Conservation (phyloP, 2,797 vertebrate species). For the Acrossocheilus wenchowensis region DNA sequence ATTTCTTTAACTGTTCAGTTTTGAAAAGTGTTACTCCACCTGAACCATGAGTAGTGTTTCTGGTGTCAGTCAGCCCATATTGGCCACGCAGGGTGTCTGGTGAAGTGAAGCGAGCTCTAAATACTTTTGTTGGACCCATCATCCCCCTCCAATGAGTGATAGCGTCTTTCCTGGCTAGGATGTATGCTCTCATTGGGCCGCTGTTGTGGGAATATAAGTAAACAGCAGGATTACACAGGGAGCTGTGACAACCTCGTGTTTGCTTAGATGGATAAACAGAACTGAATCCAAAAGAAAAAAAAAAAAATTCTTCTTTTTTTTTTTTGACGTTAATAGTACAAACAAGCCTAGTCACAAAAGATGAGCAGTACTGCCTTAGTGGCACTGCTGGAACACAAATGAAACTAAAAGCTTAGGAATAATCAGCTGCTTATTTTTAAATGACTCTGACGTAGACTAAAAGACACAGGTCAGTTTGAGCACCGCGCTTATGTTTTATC, state of each 20-base stretch:
- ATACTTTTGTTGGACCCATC: constrained; percentile 97
- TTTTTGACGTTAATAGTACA: neutral
- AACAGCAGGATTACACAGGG: neutral
- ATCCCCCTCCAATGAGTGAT: constrained; percentile 87
- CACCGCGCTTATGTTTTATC: constrained; percentile 34
- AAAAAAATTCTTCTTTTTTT: neutral
- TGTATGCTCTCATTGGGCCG: constrained; percentile 92
- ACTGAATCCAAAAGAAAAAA: neutral
- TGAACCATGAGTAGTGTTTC: constrained; percentile 95
- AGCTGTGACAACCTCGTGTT: neutral
- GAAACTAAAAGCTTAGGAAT: neutral
- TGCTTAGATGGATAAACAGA: neutral
- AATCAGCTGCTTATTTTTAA: constrained; percentile 19
- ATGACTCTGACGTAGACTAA: neutral
- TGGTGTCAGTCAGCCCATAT: constrained; percentile 93
- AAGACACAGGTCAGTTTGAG: constrained; percentile 11
- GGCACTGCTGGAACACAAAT: neutral
- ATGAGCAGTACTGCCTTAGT: neutral
- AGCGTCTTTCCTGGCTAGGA: constrained; percentile 90
- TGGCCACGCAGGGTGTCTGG: constrained; percentile 86
- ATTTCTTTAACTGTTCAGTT: neutral
- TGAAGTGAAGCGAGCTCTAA: constrained; percentile 82
- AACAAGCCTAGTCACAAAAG: neutral
- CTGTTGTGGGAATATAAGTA: constrained; percentile 67
- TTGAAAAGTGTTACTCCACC: constrained; percentile 73